Base-by-base conservation (phyloP, 2,888 invertebrate species). In the Seira musarum region DNA sequence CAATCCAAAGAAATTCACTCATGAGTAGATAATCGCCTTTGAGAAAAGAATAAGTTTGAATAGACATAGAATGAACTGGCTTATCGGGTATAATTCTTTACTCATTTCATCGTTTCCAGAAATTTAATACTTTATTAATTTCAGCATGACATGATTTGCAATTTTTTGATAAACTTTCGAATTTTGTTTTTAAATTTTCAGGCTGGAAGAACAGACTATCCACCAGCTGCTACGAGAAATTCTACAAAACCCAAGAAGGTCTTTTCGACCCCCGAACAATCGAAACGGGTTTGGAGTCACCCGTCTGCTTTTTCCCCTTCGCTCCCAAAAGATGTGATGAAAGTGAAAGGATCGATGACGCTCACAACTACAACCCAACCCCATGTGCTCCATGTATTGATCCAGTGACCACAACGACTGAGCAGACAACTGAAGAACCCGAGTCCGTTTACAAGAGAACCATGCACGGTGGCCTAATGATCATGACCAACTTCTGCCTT, bases 401-500 rank as follows among this genome's bases (percentile, higher is more conserved):
- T 1, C 77, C 77, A 3, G 22, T 24, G 6, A 57, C 70, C 5
- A 77, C 77, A 22, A 77, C 77, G 17, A 77, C 77, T 0, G 13
- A 46, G 5, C 53, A 53, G 24, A 25, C 70, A 2, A 70, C 77
- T 5, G 17, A 35, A 8, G 57, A 65, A 53, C 77, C 77, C 0
- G 21, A 21, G 2, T 57, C 73, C 2, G 25, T 77, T 49, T 46
- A 69, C 49, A 73, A 77, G 17, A 53, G 81, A 15, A 66, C 69
- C 6, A 60, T 60, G 17, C 81, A 81, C 22, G 81, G 81, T 6
- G 77, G 69, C 15, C 35, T 81, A 8, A 78, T 73, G 73, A 77
- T 77, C 24, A 65, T 81, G 70, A 78, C 78, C 1, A 82, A 82
- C 35, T 82, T 82, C 35, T 73, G 78, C 13, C 49, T 82, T 19